Evolutionary conservation across 2,113 vertebrate species (phyloP).

Genomic region (Setophaga petechia): DNA sequence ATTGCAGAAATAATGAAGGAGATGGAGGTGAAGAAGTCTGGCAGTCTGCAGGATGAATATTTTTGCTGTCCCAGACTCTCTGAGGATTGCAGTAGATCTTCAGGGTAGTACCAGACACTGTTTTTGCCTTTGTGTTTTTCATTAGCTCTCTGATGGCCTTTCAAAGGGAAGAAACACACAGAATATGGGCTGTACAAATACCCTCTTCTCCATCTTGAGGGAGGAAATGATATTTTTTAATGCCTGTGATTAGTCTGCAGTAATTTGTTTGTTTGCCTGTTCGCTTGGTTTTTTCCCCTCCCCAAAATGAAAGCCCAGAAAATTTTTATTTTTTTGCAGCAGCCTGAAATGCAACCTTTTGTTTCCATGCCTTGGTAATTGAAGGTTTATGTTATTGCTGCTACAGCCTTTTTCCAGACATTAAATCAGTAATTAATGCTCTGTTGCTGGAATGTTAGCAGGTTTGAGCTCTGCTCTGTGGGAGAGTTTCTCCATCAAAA

Average conservation of each 20-base stretch:
- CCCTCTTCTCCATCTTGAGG: conserved; percentile 27
- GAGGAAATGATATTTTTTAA: background rate
- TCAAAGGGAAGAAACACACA: background rate
- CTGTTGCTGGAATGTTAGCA: background rate
- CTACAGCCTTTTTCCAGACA: background rate
- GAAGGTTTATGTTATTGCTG: background rate
- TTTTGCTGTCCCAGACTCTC: background rate
- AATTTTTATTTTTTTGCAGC: background rate
- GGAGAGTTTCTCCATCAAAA: background rate
- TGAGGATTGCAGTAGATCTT: background rate
- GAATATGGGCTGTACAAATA: background rate
- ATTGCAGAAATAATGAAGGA: background rate
- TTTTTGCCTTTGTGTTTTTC: background rate
- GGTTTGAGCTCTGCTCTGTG: background rate
- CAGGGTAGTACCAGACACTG: background rate
- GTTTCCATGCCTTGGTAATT: background rate
- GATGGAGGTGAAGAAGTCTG: background rate
- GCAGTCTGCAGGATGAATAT: background rate
- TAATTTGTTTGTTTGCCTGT: conserved; percentile 31
- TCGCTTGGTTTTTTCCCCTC: background rate
- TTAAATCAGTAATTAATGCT: conserved; percentile 26
- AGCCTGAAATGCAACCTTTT: background rate
- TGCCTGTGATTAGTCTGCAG: background rate
- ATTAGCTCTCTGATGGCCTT: background rate
- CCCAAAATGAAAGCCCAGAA: background rate